Evolutionary conservation across 2,113 vertebrate species (phyloP), one percentile per base, ranked within the genome.

Genomic region (Ictalurus furcatus): DNA sequence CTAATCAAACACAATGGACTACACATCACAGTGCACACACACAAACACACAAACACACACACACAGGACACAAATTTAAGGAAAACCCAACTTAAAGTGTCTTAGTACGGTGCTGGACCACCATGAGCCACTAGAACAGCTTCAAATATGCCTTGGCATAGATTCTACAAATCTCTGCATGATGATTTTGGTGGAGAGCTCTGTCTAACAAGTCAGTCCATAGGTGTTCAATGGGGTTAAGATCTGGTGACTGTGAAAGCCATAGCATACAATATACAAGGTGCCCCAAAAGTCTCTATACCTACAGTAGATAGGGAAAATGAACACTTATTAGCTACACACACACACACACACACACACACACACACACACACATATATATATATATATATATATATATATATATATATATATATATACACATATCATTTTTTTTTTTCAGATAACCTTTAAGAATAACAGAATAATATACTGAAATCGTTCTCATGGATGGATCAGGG

Each of bases 1-100:
- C 90, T 91, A 93, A 93, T 92, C 90, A 90, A 90, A 93, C 86
- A 88, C 89, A 90, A 71, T 81, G 89, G 91, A 85, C 90, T 63
- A 91, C 85, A 78, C 78, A 84, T 30, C 44, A 61, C 82, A 74
- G 59, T 61, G 67, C 76, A 83, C 91, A 89, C 44, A 44, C 85
- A 71, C 84, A 56, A 28, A n/a, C 85, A 89, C 63, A 84, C 78
- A 71, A 28, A 56, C 28, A 30, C n/a, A 81, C n/a, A 34, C 40
- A 48, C 11, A 48, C 2, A 17, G 56, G 56, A 17, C 13, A 17
- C 16, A 58, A 58, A 58, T 58, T 17, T 58, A 58, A 17, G 14
- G 14, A 58, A 58, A 58, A 58, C 28, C 23, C n/a, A 19, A 71
- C 23, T 34, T 71, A 34, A 71, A 71, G n/a, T 17, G 71, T 74